Base-by-base conservation (phyloP, 2,797 vertebrate species). In the Chelonia mydas region DNA sequence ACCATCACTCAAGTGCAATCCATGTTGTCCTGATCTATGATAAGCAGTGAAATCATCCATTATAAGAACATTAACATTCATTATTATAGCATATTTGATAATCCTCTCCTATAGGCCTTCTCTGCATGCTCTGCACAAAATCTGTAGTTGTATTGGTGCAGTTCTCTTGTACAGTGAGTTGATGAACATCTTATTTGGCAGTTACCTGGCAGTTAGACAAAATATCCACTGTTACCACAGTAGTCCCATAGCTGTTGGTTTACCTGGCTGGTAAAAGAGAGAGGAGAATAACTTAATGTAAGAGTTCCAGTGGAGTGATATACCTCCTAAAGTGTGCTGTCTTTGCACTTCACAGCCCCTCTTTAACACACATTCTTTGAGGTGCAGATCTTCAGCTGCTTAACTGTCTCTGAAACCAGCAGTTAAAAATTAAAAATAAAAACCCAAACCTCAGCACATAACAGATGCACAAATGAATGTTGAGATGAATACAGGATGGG, bases 391-490 rank as follows among this genome's bases (percentile, higher is more conserved):
- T 65, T 95, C 87, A 95, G 93, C 83, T 94, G 95, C 86, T 96
- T 85, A 91, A 93, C 93, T 89, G 88, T 88, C 61, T 90, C 78
- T 78, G 82, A 81, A 95, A 90, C 78, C 31, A 84, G 83, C 5
- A 21, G 21, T 47, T 49, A 45, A 11, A 47, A 65, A 28, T 54
- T 13, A 57, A 83, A 84, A 33, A 15, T 65, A 15, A 41, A 74
- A 72, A 25, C 1, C 76, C 59, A 79, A 95, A 93, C 95, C 89
- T 97, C 94, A 94, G 96, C 82, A 88, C 87, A 16, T 82, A 94
- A 94, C 94, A 98, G 96, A 96, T 94, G 96, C 90, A 94, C 79
- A 92, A 97, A 97, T 96, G 97, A 92, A 94, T 91, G 81, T 83
- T 87, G 88, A 90, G 95, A 94, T 94, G 90, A 97, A 95, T 95